Percentiles rank a stretch among this genome's conserved stretches.
Conservation (phyloP, 2,797 vertebrate genomes). For the Poecilia wingei region DNA sequence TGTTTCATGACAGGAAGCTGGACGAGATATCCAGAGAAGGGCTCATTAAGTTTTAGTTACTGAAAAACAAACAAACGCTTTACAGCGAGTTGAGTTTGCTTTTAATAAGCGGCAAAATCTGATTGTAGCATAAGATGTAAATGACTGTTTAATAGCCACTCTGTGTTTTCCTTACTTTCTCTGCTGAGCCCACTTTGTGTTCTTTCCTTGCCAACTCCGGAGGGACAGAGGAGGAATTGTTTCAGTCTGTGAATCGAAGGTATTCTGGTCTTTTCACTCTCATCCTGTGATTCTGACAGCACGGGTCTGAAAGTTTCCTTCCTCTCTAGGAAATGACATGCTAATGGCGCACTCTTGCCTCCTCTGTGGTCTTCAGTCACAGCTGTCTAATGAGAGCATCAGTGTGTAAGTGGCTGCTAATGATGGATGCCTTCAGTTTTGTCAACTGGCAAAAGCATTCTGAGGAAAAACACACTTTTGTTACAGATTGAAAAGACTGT, state of each 20-base stretch:
- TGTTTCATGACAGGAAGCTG: slow-evolving; percentile 17
- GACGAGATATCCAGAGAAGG: slow-evolving; percentile 9
- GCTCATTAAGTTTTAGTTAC: slow-evolving; percentile 5
- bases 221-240: slow-evolving; percentile 27
- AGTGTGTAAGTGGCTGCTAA: slow-evolving; percentile 60
- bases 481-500: slow-evolving; percentile 23
- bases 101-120: slow-evolving; percentile 2
- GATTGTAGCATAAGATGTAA: neutral
- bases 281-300: slow-evolving; percentile 68
- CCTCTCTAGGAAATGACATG: slow-evolving; percentile 76
- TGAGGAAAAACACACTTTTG: slow-evolving; percentile 31
- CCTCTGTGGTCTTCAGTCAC: slow-evolving; percentile 57
- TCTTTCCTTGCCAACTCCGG: slow-evolving; percentile 26
- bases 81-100: neutral
- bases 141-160: slow-evolving; percentile 17
- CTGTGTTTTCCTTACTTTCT: slow-evolving; percentile 15
- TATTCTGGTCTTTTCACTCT: slow-evolving; percentile 45
- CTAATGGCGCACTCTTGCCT: slow-evolving; percentile 70
- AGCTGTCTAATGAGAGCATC: slow-evolving; percentile 79
- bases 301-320: slow-evolving; percentile 78
- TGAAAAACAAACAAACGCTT: neutral
- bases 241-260: slow-evolving; percentile 52
- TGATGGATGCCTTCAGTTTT: slow-evolving; percentile 68
- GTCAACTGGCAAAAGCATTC: slow-evolving; percentile 53
- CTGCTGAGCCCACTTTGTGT: slow-evolving; percentile 18